A percentile compares a stretch with the other conserved stretches of the same genome.
These are phyloP conservation scores for Sycophila texana DNA, from an alignment of 2,888 invertebrate species.

Conservation along the genomic window DNA sequence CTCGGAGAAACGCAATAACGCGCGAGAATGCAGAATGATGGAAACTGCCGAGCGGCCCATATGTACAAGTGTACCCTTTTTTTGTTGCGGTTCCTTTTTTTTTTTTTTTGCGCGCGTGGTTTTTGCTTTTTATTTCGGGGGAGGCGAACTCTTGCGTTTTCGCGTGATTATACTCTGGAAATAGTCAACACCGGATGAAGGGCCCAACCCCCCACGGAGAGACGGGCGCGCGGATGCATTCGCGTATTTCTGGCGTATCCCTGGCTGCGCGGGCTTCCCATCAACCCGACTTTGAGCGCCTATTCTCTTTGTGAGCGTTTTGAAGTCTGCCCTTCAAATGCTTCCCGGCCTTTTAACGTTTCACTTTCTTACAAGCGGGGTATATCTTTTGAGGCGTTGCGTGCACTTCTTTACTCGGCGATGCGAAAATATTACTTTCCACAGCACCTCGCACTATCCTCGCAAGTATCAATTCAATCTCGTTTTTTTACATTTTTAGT, in stretches of 20 bases:
- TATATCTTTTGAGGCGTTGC: too few species aligned
- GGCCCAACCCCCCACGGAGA: conserved; percentile 60
- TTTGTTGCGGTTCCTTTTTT: not conserved
- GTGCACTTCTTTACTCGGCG: too few species aligned
- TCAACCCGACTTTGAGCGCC: too few species aligned
- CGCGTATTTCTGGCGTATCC: conserved; percentile 64
- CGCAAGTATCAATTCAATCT: too few species aligned
- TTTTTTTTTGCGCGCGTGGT: conserved; percentile 31
- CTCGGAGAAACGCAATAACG: conserved; percentile 46
- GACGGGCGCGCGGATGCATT: conserved; percentile 35
- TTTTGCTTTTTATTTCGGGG: conserved; percentile 55
- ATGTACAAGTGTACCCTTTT: conserved; percentile 46
- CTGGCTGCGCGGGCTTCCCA: too few species aligned
- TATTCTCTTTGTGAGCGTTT: too few species aligned
- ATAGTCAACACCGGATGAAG: conserved; percentile 72
- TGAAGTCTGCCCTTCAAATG: too few species aligned
- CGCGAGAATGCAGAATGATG: conserved; percentile 57
- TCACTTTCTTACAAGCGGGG: too few species aligned
- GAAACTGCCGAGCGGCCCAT: conserved; percentile 40
- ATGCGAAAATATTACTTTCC: too few species aligned
- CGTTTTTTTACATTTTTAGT: too few species aligned
- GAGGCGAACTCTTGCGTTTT: conserved; percentile 50
- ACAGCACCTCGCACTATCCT: too few species aligned
- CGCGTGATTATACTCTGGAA: conserved; percentile 72
- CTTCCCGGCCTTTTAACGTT: too few species aligned